phyloP scores from a whole-genome alignment of 1,140 invertebrate species.

The roundworm (Caenorhabditis elegans) region WBcel235 BX284606.5:9236001-9236500 shows the following conservation, averaged over 20 bases:
- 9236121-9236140: constrained; percentile 54
- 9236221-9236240: constrained; percentile 4
- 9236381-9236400: constrained; percentile 61
- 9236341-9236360: constrained; percentile 56
- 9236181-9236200: background rate
- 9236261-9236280: too few species aligned
- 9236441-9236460: too few species aligned
- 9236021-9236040: constrained; percentile 48
- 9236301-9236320: constrained; percentile 43
- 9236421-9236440: too few species aligned
- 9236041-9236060: constrained; percentile 54
- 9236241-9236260: too few species aligned
- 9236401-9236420: constrained; percentile 56
- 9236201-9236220: background rate
- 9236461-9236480: too few species aligned
- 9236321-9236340: background rate
- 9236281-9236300: constrained; percentile 55
- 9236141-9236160: constrained; percentile 48
- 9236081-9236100: too few species aligned
- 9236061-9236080: too few species aligned
- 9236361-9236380: constrained; percentile 60
- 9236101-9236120: constrained; percentile 56
- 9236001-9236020: constrained; percentile 63
- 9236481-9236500: too few species aligned
- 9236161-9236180: background rate